Base-by-base conservation (phyloP, 2,888 invertebrate genomes). In the Eucera pruinosa region DNA sequence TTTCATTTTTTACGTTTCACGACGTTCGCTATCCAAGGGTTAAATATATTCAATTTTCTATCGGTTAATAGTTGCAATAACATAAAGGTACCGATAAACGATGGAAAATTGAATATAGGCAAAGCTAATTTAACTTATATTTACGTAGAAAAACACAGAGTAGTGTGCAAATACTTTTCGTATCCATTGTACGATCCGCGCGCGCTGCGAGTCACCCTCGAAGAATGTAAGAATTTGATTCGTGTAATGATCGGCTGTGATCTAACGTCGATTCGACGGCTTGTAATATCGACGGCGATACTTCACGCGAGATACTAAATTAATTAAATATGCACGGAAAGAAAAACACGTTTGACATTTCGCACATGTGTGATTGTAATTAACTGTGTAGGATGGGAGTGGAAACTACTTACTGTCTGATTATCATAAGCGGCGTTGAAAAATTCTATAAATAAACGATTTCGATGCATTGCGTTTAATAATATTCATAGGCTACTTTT, bases 261-360 rank as follows among this genome's bases (percentile, higher is more conserved):
- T n/a, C n/a, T 54, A 45, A 9, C 39, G 76, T 70, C 70, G 70
- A 76, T 78, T 75, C 33, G 30, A 62, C n/a, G n/a, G n/a, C n/a
- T n/a, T n/a, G n/a, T n/a, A n/a, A 15, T 23, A 20, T 55, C 23
- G 36, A 55, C 23, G 36, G 36, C 54, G 52, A 52, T 6, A 33
- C 18, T 41, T 30, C 20, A 15, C 20, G n/a, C 48, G 18, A 39
- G 43, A 41, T 9, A 27, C 5, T 13, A 36, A 45, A 45, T 41
- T 36, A 74, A 77, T 78, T 75, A 75, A n/a, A 64, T 60, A 74
- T 58, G 62, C 77, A 69, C 50, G 52, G 58, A 33, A 39, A 60
- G 30, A 30, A 50, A 48, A 11, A 61, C 25, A 73, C 78, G 77
- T 77, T 77, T 79, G 72, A 78, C 72, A 73, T 78, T 72, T 77